Percentiles rank a stretch among this genome's conserved stretches.
phyloP scores from a whole-genome alignment of 2,797 vertebrate genomes.

The Rachycentron canadum region DNA sequence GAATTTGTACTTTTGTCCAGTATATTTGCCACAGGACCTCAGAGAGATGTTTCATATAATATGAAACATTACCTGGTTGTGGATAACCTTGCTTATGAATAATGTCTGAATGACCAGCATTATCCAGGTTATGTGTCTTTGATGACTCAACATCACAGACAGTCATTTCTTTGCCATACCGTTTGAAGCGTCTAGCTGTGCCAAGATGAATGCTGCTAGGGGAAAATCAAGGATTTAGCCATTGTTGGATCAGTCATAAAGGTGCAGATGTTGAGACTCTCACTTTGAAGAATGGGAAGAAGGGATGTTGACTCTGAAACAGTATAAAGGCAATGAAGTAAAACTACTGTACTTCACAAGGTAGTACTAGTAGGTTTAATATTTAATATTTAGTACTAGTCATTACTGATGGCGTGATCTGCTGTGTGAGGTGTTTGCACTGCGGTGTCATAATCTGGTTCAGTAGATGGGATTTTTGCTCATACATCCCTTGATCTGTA shows the following conservation, averaged over 20 bases:
- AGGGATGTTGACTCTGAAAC: background rate
- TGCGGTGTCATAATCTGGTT: conserved; percentile 7
- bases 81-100: no score
- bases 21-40: no score
- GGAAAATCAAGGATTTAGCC: background rate
- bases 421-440: background rate
- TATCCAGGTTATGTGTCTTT: background rate
- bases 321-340: background rate
- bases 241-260: background rate
- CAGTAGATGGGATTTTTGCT: background rate
- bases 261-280: background rate
- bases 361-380: background rate
- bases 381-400: background rate
- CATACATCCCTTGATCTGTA: background rate
- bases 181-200: background rate
- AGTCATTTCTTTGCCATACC: background rate
- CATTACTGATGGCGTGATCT: background rate
- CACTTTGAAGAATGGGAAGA: background rate
- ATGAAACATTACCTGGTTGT: background rate
- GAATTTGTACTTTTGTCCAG: no score
- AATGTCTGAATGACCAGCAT: background rate
- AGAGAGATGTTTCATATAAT: no score
- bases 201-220: background rate
- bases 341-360: background rate
- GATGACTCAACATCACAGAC: no score